Evolutionary conservation across 1,140 invertebrate species (phyloP).

Genomic region (Zaprionus inermis): DNA sequence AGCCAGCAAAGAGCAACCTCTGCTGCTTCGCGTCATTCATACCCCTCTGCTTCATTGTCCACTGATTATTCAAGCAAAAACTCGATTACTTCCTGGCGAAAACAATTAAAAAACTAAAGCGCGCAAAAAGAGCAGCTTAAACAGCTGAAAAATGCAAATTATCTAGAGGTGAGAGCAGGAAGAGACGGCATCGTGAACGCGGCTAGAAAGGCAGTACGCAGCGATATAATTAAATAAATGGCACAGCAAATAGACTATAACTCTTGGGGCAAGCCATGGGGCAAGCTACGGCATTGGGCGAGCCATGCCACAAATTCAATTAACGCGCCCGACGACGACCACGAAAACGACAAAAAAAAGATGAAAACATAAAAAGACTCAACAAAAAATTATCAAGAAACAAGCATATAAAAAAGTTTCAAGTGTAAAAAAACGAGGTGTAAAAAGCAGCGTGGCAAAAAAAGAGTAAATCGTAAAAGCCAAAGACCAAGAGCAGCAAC

Average conservation of each 20-base stretch:
- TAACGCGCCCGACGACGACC: constrained; percentile 44
- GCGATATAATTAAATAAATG: constrained; percentile 76
- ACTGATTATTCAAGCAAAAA: constrained; percentile 40
- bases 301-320: constrained; percentile 73
- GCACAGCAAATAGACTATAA: constrained; percentile 45
- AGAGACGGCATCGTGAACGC: constrained; percentile 22
- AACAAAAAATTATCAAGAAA: constrained; percentile 52
- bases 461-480: constrained; percentile 57
- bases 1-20: constrained; percentile 6
- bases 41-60: background rate
- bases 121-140: constrained; percentile 48
- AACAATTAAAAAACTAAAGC: constrained; percentile 47
- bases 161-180: constrained; percentile 32
- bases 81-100: constrained; percentile 46
- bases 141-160: constrained; percentile 78
- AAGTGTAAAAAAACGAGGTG: constrained; percentile 61
- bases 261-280: background rate
- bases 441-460: constrained; percentile 62
- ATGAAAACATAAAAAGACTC: constrained; percentile 53
- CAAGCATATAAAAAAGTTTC: constrained; percentile 52
- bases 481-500: constrained; percentile 31
- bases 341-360: constrained; percentile 40
- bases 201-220: constrained; percentile 66
- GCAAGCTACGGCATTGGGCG: background rate
- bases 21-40: constrained; percentile 11